Conservation (phyloP, 2,888 invertebrate genomes). For the Leucoma salicis region DNA sequence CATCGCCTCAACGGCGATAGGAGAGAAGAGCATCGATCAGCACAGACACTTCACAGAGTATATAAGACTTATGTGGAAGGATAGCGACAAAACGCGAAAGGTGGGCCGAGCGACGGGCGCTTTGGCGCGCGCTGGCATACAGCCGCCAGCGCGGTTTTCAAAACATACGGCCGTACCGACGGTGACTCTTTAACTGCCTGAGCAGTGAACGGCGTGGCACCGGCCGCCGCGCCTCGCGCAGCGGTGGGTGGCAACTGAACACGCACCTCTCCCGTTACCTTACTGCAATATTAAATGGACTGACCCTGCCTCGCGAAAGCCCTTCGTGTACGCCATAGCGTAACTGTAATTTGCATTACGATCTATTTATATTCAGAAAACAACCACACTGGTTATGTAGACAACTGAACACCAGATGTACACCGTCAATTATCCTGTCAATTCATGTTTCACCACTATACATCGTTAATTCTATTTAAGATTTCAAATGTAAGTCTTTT, state of each 20-base stretch:
- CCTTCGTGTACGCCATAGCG: constrained; percentile 45
- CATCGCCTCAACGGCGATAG: constrained; percentile 80
- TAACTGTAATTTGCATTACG: constrained; percentile 48
- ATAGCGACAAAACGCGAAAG: constrained; percentile 52
- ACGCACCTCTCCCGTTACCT: constrained; percentile 80
- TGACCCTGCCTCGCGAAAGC: constrained; percentile 70
- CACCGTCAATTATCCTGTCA: constrained; percentile 18
- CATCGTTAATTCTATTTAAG: constrained; percentile 44
- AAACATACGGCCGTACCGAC: constrained; percentile 66
- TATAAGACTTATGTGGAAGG: constrained; percentile 35
- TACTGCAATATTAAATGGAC: constrained; percentile 75
- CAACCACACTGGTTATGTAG: constrained; percentile 16
- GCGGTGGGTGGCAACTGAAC: constrained; percentile 74
- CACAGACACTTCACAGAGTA: constrained; percentile 62
- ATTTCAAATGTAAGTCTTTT: constrained; percentile 57
- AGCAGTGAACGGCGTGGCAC: constrained; percentile 55
- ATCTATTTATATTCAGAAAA: constrained; percentile 33
- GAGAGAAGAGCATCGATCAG: constrained; percentile 79
- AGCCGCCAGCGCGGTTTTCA: constrained; percentile 62
- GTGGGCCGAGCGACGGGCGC: constrained; percentile 59
- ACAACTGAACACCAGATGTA: constrained; percentile 14
- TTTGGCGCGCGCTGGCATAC: constrained; percentile 72
- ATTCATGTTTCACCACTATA: constrained; percentile 36
- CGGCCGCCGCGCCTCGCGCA: constrained; percentile 73
- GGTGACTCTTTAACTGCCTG: constrained; percentile 75